Evolutionary conservation across 2,888 invertebrate genomes (phyloP), one percentile per base, ranked within the genome.

Genomic region (Geophilus truncorum): DNA sequence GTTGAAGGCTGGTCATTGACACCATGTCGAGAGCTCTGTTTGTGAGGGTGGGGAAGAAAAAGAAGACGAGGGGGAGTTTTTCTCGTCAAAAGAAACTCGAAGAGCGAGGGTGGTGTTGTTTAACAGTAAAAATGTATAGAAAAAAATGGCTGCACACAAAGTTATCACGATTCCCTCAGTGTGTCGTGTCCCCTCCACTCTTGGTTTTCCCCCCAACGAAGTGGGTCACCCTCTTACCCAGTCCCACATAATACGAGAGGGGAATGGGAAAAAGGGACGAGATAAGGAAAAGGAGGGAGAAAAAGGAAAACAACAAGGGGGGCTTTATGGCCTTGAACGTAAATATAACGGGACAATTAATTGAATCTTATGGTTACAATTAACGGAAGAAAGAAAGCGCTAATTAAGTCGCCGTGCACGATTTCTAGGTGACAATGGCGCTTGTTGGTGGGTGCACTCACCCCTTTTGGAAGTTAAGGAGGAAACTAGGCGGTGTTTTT

Each of bases 1-100:
- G 70, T 70, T 70, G 70, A 70, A 70, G 70, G 70, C 70, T 70
- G 70, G 70, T 70, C 70, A 70, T 70, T 70, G 70, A 70, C 70
- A 70, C 70, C 70, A 9, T 6, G 70, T 70, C 28, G 12, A 25
- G 15, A 70, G 7, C 18, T 18, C 18, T 28, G 25, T 28, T 25
- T 25, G 70, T 25, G 25, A 70, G 28, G 70, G 12, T 25, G n/a
- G 10, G 12, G 70, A 28, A 28, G 70, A 23, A 62, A 23, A 23
- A 12, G 70, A n/a, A 62, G 28, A 70, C 15, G 70, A 28, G 70
- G 28, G 70, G 62, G 70, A 6, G 45, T 28, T 25, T 62, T 70
- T 25, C 28, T 51, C 18, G 51, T 40, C 12, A 40, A 40, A 51
- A 51, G 28, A 25, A 70, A 70, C 51, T 51, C 70, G 70, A 25